Base-by-base conservation (phyloP, 2,113 vertebrate species). In the Mandrillus leucophaeus region DNA sequence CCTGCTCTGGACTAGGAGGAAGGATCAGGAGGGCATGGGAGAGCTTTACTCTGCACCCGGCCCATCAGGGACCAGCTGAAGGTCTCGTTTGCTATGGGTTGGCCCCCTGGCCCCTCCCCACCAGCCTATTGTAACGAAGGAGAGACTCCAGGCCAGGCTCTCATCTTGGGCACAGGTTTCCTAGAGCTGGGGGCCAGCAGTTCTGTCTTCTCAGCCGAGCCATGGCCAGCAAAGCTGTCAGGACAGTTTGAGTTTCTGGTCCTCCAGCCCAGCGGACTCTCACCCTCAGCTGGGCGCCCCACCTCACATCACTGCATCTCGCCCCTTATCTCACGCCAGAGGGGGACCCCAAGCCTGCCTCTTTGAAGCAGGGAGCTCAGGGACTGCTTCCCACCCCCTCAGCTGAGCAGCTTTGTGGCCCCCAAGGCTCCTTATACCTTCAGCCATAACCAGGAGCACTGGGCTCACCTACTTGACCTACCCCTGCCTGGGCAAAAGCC, bases 1-100 rank as follows among this genome's bases (percentile, higher is more conserved):
- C 85, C 75, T 10, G 68, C 85, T n/a, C 27, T 16, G 57, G 40
- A 18, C 27, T 1, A 12, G 50, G 13, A 35, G 7, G 22, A 57
- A 16, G 14, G 66, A 13, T 22, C 12, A 3, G 25, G 23, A n/a
- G 8, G 20, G 2, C 17, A 43, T 8, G 50, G 40, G 30, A 76
- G 22, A 59, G 5, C 52, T 40, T 48, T 17, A 40, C 59, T 3
- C 43, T 17, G 50, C 0, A 4, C 43, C 20, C 38, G 52, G 25
- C 32, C 45, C 14, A 1, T 3, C 8, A 1, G 5, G 68, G 23
- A 20, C 40, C 52, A 48, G 59, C 38, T 57, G 17, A 32, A 64
- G n/a, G 16, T 8, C 27, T 61, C 1, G 0, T 8, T 70, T 76
- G 23, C 48, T 25, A 16, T 5, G 35, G n/a, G 5, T 7, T 40